Conservation (phyloP, 1,140 invertebrate genomes). For the Drosophila varians region DNA sequence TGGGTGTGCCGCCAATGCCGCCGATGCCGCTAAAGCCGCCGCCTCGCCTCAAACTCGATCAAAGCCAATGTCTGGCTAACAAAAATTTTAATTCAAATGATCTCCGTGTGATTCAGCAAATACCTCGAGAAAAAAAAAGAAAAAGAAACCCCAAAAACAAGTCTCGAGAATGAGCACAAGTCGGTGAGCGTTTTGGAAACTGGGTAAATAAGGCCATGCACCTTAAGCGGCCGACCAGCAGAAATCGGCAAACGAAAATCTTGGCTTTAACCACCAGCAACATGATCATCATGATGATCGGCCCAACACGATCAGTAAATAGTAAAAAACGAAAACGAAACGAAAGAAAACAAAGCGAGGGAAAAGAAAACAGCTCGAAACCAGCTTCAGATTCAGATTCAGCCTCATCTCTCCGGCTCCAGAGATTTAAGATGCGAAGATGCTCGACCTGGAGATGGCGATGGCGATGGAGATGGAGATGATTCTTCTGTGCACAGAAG, state of each 20-base stretch:
- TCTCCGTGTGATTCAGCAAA: constrained; percentile 67
- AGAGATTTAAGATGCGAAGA: constrained; percentile 40
- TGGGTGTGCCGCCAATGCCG: constrained; percentile 39
- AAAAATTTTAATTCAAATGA: constrained; percentile 48
- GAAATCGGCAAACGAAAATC: constrained; percentile 24
- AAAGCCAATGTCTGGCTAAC: constrained; percentile 46
- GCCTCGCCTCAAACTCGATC: constrained; percentile 14
- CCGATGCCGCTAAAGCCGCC: neutral
- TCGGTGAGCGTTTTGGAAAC: constrained; percentile 61
- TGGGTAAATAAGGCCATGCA: constrained; percentile 83
- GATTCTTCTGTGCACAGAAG: constrained; percentile 42
- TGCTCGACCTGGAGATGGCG: constrained; percentile 37
- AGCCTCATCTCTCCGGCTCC: constrained; percentile 1
- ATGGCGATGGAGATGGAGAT: constrained; percentile 39
- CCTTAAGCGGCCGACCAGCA: constrained; percentile 44
- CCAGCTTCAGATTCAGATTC: constrained; percentile 14
- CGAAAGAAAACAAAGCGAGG: constrained; percentile 39
- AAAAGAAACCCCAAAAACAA: neutral
- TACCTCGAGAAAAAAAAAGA: constrained; percentile 8
- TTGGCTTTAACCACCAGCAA: constrained; percentile 24
- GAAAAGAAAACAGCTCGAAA: constrained; percentile 50
- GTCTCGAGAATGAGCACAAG: constrained; percentile 36
- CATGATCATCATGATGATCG: constrained; percentile 14
- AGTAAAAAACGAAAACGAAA: constrained; percentile 63
- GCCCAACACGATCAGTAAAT: constrained; percentile 47